These are phyloP conservation scores for Copidosoma aretas DNA, from an alignment of 2,888 invertebrate genomes.

Conservation along the genomic window DNA sequence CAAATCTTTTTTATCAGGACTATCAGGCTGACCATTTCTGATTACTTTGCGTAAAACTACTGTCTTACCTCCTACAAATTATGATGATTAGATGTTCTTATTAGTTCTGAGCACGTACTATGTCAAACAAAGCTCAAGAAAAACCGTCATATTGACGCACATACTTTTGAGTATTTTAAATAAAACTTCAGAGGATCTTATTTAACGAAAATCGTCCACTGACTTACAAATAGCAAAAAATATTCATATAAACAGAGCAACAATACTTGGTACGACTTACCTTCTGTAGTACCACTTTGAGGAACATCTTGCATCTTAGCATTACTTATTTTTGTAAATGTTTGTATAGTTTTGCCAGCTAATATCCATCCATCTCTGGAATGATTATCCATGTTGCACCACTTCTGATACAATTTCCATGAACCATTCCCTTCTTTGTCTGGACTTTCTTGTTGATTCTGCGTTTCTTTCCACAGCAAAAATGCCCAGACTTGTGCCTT, in stretches of 20 bases:
- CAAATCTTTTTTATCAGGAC: slow-evolving; percentile 50
- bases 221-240: too few species aligned
- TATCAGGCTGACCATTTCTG: slow-evolving; percentile 59
- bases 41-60: slow-evolving; percentile 58
- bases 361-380: slow-evolving; percentile 80
- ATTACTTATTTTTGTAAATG: slow-evolving; percentile 71
- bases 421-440: slow-evolving; percentile 69
- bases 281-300: slow-evolving; percentile 40
- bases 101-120: too few species aligned
- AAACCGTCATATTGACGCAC: too few species aligned
- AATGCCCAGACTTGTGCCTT: slow-evolving; percentile 88
- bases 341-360: slow-evolving; percentile 79
- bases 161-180: too few species aligned
- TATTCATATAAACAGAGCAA: too few species aligned
- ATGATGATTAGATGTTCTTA: not conserved
- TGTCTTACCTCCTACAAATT: slow-evolving; percentile 50
- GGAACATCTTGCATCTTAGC: slow-evolving; percentile 71
- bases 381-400: slow-evolving; percentile 80
- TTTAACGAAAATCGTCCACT: too few species aligned
- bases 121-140: too few species aligned
- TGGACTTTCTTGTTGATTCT: slow-evolving; percentile 62
- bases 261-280: slow-evolving; percentile 4
- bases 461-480: slow-evolving; percentile 77
- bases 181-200: too few species aligned
- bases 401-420: slow-evolving; percentile 83